phyloP scores from a whole-genome alignment of 2,888 invertebrate species.

The Synanthedon andrenaeformis region DNA sequence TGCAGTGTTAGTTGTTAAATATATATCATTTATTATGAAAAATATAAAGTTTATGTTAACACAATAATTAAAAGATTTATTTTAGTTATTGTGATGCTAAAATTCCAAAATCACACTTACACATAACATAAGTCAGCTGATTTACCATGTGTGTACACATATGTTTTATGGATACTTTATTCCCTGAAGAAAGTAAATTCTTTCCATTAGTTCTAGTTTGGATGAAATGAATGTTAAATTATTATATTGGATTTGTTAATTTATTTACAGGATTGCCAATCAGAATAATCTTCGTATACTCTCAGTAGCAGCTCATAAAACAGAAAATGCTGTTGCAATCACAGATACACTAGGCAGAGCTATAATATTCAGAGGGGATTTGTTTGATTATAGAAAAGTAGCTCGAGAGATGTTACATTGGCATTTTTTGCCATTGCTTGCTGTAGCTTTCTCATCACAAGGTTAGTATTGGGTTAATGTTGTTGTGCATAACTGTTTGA shows the following conservation, averaged over 20 bases:
- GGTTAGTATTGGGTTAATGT: slow-evolving; percentile 22
- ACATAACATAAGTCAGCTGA: no score
- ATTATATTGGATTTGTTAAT: background rate
- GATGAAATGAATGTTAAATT: background rate
- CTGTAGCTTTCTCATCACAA: slow-evolving; percentile 45
- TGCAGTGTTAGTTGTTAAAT: no score
- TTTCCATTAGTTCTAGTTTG: no score
- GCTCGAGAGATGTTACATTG: slow-evolving; percentile 54
- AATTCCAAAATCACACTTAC: no score
- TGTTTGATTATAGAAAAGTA: slow-evolving; percentile 30
- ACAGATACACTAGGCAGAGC: slow-evolving; percentile 52
- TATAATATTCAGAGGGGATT: slow-evolving; percentile 39
- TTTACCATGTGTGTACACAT: no score
- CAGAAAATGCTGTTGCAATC: slow-evolving; percentile 37
- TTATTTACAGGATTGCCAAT: slow-evolving; percentile 33
- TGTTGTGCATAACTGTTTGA: background rate
- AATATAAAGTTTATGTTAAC: no score
- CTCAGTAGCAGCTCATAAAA: slow-evolving; percentile 45
- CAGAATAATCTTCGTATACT: slow-evolving; percentile 37
- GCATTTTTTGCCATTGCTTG: slow-evolving; percentile 53
- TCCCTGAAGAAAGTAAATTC: no score
- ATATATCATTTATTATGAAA: no score
- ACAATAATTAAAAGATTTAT: no score
- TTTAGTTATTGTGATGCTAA: no score
- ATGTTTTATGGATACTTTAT: no score